Percentiles rank a stretch among this genome's conserved stretches.
Conservation (phyloP, 2,113 vertebrate species). For the Pteropus alecto region DNA sequence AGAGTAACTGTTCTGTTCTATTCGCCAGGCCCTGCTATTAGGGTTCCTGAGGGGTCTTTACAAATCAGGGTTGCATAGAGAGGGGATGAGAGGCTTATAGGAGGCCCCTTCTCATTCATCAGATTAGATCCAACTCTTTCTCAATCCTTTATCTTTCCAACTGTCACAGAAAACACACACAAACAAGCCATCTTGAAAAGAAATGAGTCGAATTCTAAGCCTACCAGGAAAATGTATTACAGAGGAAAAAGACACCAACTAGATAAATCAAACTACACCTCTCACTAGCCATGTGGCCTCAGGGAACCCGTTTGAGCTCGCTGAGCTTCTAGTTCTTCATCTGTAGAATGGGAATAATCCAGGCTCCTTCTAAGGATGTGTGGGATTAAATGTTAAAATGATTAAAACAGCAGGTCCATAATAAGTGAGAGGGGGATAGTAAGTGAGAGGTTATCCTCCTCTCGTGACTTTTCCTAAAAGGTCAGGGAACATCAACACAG, state of each 20-base stretch:
- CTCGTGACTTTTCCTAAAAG: neutral
- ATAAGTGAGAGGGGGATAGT: neutral
- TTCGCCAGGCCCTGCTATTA: neutral
- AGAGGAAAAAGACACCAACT: neutral
- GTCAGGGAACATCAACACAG: neutral
- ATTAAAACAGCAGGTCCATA: neutral
- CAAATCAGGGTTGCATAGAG: neutral
- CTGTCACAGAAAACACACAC: neutral
- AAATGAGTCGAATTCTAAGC: neutral
- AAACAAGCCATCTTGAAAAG: neutral
- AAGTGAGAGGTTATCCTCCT: neutral
- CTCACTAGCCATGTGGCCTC: neutral
- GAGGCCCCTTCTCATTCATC: neutral
- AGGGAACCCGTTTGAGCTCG: neutral
- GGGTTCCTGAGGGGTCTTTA: neutral
- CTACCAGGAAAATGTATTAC: neutral
- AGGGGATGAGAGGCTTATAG: neutral
- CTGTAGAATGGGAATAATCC: neutral
- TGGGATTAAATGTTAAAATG: neutral
- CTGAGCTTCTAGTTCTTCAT: neutral
- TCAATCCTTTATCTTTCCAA: neutral
- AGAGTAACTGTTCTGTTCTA: neutral
- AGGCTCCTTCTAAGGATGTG: neutral
- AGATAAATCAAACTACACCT: neutral
- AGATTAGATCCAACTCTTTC: neutral